Percentiles rank a stretch among this genome's conserved stretches.
These are phyloP conservation scores for Hydrolagus colliei DNA, from an alignment of 2,797 vertebrate species.

Conservation along the genomic window DNA sequence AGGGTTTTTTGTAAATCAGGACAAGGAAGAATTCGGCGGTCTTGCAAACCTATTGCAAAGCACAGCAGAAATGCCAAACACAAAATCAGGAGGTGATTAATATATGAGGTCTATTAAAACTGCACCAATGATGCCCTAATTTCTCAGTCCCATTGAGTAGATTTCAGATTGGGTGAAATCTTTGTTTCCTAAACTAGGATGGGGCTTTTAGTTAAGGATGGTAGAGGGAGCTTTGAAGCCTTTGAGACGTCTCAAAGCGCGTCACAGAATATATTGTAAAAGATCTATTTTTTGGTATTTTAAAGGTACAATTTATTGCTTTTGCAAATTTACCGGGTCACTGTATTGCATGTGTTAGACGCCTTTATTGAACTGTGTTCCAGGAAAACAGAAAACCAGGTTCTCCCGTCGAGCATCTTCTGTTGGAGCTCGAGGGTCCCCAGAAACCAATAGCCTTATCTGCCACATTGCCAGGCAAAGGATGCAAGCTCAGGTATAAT, in stretches of 20 bases:
- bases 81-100: background rate
- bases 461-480: constrained; percentile 25
- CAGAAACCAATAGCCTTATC: constrained; percentile 28
- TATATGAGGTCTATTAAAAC: background rate
- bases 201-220: background rate
- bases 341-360: background rate
- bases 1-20: too few species aligned
- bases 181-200: background rate
- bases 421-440: constrained; percentile 19
- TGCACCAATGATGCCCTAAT: background rate
- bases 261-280: background rate
- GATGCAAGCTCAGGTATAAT: constrained; percentile 20
- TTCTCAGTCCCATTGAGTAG: too few species aligned
- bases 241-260: too few species aligned
- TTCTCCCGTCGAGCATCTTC: constrained; percentile 18
- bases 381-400: background rate
- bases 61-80: background rate
- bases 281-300: background rate
- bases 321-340: background rate
- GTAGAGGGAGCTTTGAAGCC: background rate
- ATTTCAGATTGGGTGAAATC: background rate
- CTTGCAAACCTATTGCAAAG: background rate
- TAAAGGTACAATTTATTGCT: background rate
- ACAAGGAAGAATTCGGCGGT: background rate
- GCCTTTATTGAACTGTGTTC: background rate